These are phyloP conservation scores for Plutella xylostella DNA, from an alignment of 2,888 invertebrate species.

Conservation along the genomic window DNA sequence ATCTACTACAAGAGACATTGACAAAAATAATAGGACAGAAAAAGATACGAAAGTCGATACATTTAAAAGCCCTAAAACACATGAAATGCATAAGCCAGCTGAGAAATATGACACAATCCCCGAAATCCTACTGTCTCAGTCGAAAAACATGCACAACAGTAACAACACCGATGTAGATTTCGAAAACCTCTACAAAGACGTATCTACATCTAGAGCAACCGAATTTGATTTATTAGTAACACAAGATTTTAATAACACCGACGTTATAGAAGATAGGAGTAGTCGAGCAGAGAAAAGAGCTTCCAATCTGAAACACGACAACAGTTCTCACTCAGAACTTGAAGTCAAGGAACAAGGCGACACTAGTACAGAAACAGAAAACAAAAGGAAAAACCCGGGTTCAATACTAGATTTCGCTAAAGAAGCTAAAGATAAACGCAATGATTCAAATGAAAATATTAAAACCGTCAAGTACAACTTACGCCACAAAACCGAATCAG, in stretches of 20 bases:
- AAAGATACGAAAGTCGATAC: constrained; percentile 2
- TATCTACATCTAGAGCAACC: constrained; percentile 40
- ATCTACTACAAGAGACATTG: neutral
- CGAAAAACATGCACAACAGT: neutral
- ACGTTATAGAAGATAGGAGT: neutral
- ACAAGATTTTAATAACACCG: constrained; percentile 19
- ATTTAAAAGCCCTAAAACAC: constrained; percentile 11
- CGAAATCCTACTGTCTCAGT: neutral
- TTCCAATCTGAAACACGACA: too few species aligned
- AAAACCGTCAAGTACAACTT: constrained; percentile 36
- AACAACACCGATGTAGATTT: constrained; percentile 47
- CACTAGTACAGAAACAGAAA: constrained; percentile 6
- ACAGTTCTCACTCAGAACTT: too few species aligned
- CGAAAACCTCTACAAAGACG: constrained; percentile 48
- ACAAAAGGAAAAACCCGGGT: constrained; percentile 7
- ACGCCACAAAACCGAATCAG: constrained; percentile 26
- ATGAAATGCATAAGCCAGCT: neutral
- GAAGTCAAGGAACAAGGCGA: constrained; percentile 11
- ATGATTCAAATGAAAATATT: constrained; percentile 14
- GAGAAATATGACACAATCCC: neutral
- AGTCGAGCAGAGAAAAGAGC: constrained; percentile 15
- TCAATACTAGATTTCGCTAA: neutral
- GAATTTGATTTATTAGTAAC: constrained; percentile 45
- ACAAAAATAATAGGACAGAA: constrained; percentile 3
- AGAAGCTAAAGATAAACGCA: neutral